Percentiles rank a stretch among this genome's conserved stretches.
Evolutionary conservation across 2,113 vertebrate genomes (phyloP).

Genomic region (Ammodytes marinus): DNA sequence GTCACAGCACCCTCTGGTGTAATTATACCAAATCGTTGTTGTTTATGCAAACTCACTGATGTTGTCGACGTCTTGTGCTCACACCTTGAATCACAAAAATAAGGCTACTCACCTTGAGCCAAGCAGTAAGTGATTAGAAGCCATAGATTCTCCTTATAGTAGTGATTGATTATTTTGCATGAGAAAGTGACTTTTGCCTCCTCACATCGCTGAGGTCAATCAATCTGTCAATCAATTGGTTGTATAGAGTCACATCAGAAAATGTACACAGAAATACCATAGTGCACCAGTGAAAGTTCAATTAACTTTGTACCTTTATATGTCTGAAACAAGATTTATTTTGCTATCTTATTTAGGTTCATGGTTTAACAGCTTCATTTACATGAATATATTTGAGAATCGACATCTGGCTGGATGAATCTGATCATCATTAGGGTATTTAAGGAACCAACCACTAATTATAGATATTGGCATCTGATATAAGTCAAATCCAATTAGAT

Average conservation of each 20-base stretch:
- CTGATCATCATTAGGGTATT: not conserved
- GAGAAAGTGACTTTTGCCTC: constrained; percentile 79
- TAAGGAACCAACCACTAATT: constrained; percentile 19
- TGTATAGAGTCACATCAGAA: constrained; percentile 55
- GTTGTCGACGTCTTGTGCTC: not conserved
- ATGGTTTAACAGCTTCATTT: not conserved
- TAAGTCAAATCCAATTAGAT: constrained; percentile 2
- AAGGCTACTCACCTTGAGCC: constrained; percentile 64
- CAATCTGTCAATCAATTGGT: constrained; percentile 74
- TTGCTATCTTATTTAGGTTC: not conserved
- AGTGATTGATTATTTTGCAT: constrained; percentile 79
- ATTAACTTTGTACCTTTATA: not conserved
- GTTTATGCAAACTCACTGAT: not conserved
- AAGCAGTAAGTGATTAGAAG: constrained; percentile 60
- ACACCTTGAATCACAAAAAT: constrained; percentile 1
- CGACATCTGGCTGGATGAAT: not conserved
- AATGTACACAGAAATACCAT: not conserved
- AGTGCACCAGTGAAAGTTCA: not conserved
- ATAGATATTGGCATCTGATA: constrained; percentile 24
- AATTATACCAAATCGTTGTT: not conserved
- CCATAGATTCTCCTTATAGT: constrained; percentile 70
- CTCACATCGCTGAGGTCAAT: constrained; percentile 80
- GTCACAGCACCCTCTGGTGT: not conserved
- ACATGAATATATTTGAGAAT: not conserved
- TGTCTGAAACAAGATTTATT: not conserved